Evolutionary conservation across 37 sponge, comb jelly and placozoan genomes (phyloP).

Genomic region (Axinella damicornis): DNA sequence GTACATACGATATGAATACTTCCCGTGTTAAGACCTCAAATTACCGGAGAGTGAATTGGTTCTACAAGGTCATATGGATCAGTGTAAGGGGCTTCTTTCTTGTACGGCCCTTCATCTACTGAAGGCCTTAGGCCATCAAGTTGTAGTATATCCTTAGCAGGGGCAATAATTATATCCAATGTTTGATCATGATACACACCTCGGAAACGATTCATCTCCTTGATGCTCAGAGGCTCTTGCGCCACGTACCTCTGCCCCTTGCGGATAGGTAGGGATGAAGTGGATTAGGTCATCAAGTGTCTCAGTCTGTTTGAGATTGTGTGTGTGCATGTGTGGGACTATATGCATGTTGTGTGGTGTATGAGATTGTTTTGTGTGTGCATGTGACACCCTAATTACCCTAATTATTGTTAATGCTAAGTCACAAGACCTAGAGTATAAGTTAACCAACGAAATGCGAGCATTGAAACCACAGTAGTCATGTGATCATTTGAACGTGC

Average conservation of each 20-base stretch:
- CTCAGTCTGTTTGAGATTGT: constrained; percentile 28
- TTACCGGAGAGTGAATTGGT: not conserved
- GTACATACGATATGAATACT: too few species aligned
- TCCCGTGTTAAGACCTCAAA: too few species aligned
- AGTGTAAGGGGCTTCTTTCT: constrained; percentile 25
- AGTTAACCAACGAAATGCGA: too few species aligned
- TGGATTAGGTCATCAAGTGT: constrained; percentile 49
- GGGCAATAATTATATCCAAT: not conserved
- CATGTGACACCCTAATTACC: too few species aligned
- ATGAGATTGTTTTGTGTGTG: not conserved
- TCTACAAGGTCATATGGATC: constrained; percentile 44
- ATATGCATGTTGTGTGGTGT: not conserved
- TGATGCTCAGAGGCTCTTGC: constrained; percentile 33
- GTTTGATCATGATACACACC: constrained; percentile 9
- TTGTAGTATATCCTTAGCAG: constrained; percentile 2
- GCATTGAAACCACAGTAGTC: too few species aligned
- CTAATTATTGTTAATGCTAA: too few species aligned
- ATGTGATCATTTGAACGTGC: too few species aligned
- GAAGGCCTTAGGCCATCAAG: too few species aligned
- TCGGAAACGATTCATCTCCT: constrained; percentile 25
- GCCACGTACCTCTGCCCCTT: constrained; percentile 35
- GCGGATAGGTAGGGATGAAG: constrained; percentile 14
- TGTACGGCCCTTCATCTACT: not conserved
- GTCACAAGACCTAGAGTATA: too few species aligned
- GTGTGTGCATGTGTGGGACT: constrained; percentile 4